Evolutionary conservation across 2,797 vertebrate species (phyloP).

Genomic region (Anguilla pacifica): DNA sequence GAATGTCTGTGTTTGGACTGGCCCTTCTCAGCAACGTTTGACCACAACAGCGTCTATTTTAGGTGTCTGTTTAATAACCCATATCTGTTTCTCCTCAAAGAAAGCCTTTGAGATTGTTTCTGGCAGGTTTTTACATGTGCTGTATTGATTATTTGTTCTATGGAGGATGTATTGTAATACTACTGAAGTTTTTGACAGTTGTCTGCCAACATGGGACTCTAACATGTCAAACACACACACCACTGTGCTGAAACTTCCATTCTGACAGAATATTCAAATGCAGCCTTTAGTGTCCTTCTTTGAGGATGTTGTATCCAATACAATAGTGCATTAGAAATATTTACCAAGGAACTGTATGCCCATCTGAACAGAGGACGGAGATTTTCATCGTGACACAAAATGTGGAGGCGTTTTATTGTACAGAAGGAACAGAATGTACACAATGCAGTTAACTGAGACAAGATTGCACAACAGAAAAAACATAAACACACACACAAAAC

Average conservation of each 20-base stretch:
- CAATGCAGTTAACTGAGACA: neutral
- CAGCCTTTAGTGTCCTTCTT: conserved; percentile 22
- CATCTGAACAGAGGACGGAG: conserved; percentile 5
- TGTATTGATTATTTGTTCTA: conserved; percentile 27
- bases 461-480: neutral
- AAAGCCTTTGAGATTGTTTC: conserved; percentile 18
- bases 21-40: conserved; percentile 55
- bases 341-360: neutral
- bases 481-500: neutral
- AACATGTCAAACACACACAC: conserved; percentile 25
- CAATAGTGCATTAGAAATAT: conserved; percentile 17
- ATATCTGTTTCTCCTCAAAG: conserved; percentile 65
- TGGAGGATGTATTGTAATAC: conserved; percentile 38
- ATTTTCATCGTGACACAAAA: neutral
- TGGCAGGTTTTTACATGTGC: conserved; percentile 3
- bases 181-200: conserved; percentile 45
- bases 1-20: neutral
- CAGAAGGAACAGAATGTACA: neutral
- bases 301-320: conserved; percentile 34
- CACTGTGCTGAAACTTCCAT: conserved; percentile 32
- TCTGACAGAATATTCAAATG: conserved; percentile 32
- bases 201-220: conserved; percentile 26
- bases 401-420: neutral
- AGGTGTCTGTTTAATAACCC: conserved; percentile 61
- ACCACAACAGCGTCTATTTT: conserved; percentile 45